Conservation (phyloP, 2,888 invertebrate species). For the Phrixothrix hirtus region DNA sequence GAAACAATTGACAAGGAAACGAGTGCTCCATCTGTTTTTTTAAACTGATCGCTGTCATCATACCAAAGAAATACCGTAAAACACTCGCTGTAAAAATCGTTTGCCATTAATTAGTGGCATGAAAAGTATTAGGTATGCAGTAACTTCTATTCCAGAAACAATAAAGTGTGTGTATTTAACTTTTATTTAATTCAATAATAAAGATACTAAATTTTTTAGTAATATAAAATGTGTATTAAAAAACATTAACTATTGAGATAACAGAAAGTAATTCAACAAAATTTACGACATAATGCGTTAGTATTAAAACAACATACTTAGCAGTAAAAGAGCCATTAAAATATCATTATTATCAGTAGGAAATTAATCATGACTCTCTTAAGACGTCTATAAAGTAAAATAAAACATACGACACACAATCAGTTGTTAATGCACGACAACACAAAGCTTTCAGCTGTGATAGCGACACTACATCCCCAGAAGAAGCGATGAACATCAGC, state of each 20-base stretch:
- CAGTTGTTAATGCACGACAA: conserved; percentile 52
- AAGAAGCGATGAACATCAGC: conserved; percentile 14
- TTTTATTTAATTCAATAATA: too few relatives aligned
- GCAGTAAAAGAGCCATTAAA: conserved; percentile 53
- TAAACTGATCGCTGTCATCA: too few relatives aligned
- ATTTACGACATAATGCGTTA: conserved; percentile 45
- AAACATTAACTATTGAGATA: conserved; percentile 1
- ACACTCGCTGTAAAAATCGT: too few relatives aligned
- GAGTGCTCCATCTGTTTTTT: too few relatives aligned
- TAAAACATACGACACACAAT: conserved; percentile 49
- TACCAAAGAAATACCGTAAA: too few relatives aligned
- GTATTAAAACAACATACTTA: conserved; percentile 53
- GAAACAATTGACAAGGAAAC: too few relatives aligned
- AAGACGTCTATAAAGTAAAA: conserved; percentile 47
- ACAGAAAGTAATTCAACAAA: conserved; percentile 38
- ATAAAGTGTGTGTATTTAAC: too few relatives aligned
- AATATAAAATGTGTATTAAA: conserved; percentile 10
- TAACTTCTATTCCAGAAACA: too few relatives aligned
- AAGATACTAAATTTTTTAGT: too few relatives aligned
- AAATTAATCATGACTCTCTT: conserved; percentile 51
- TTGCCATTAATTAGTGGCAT: too few relatives aligned
- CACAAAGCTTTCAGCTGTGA: conserved; percentile 53
- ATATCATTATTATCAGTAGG: conserved; percentile 48
- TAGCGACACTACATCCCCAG: conserved; percentile 22
- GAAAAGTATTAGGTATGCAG: too few relatives aligned